Evolutionary conservation across 1,140 invertebrate species (phyloP).

Genomic region (Aphaenogaster rudis): DNA sequence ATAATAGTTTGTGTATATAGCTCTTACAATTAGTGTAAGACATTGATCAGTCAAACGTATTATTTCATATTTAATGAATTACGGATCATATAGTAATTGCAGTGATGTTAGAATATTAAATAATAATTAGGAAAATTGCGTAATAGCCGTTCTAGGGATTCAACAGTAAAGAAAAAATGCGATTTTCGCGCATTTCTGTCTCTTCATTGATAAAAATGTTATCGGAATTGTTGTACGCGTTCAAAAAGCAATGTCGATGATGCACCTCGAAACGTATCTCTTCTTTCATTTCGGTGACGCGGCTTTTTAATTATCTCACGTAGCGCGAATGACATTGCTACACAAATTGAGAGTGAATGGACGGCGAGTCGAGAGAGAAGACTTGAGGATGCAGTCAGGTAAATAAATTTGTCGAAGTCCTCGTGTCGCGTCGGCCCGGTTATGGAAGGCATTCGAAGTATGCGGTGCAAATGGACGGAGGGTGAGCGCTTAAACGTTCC

Average conservation of each 20-base stretch:
- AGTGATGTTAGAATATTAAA: background rate
- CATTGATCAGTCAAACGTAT: background rate
- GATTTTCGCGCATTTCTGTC: background rate
- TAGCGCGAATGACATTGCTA: slow-evolving; percentile 56
- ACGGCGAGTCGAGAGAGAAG: background rate
- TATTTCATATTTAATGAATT: background rate
- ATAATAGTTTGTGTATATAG: background rate
- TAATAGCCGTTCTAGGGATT: background rate
- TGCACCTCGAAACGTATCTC: slow-evolving; percentile 29
- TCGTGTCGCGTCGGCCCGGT: slow-evolving; percentile 61
- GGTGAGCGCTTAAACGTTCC: slow-evolving; percentile 68
- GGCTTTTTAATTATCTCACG: slow-evolving; percentile 71
- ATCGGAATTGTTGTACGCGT: slow-evolving; percentile 22
- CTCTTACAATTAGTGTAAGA: background rate
- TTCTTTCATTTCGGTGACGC: slow-evolving; percentile 49
- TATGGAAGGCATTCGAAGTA: slow-evolving; percentile 72
- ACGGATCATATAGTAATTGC: background rate
- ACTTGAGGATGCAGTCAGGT: slow-evolving; percentile 59
- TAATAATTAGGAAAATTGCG: background rate
- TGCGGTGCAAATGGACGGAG: slow-evolving; percentile 66
- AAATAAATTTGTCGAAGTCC: slow-evolving; percentile 76
- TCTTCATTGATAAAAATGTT: slow-evolving; percentile 3
- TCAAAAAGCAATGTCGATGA: slow-evolving; percentile 35
- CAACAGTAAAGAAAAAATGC: background rate
- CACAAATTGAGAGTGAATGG: slow-evolving; percentile 62